Percentiles rank a stretch among this genome's conserved stretches.
Evolutionary conservation across 2,888 invertebrate genomes (phyloP).

Genomic region (Ethmia dodecea): DNA sequence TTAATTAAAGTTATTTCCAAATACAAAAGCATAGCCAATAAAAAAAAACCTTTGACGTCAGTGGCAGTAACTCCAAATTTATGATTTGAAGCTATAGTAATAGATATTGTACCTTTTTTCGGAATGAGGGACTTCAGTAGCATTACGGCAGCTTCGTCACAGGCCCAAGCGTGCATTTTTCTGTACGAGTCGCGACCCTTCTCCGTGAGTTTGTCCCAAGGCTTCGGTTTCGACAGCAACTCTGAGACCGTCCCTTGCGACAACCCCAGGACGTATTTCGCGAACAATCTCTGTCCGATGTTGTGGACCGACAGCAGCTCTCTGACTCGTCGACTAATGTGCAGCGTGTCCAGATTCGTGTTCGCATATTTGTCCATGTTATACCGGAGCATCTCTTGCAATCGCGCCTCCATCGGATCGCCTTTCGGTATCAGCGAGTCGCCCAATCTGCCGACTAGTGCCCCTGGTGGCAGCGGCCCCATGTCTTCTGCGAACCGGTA

Average conservation of each 20-base stretch:
- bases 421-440: slow-evolving; percentile 95
- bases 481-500: slow-evolving; percentile 92
- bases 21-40: no score
- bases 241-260: slow-evolving; percentile 99
- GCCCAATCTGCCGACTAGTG: slow-evolving; percentile 90
- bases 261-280: slow-evolving; percentile 97
- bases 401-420: slow-evolving; percentile 94
- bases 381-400: slow-evolving; percentile 95
- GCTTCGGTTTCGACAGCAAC: slow-evolving; percentile 98
- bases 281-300: slow-evolving; percentile 98
- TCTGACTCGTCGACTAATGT: slow-evolving; percentile 94
- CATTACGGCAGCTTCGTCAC: slow-evolving; percentile 97
- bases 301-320: slow-evolving; percentile 97
- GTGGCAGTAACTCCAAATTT: slow-evolving; percentile 3
- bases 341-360: slow-evolving; percentile 95
- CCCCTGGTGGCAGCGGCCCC: slow-evolving; percentile 85
- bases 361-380: slow-evolving; percentile 98
- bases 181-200: slow-evolving; percentile 99
- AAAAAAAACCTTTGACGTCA: slow-evolving; percentile 5
- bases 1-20: no score
- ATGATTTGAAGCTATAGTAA: no score
- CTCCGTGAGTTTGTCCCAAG: slow-evolving; percentile 99
- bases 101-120: slow-evolving; percentile 90
- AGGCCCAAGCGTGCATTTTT: slow-evolving; percentile 99
- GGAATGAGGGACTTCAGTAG: slow-evolving; percentile 98